Evolutionary conservation across 2,888 invertebrate genomes (phyloP).

Genomic region (Drosophila meridiana): DNA sequence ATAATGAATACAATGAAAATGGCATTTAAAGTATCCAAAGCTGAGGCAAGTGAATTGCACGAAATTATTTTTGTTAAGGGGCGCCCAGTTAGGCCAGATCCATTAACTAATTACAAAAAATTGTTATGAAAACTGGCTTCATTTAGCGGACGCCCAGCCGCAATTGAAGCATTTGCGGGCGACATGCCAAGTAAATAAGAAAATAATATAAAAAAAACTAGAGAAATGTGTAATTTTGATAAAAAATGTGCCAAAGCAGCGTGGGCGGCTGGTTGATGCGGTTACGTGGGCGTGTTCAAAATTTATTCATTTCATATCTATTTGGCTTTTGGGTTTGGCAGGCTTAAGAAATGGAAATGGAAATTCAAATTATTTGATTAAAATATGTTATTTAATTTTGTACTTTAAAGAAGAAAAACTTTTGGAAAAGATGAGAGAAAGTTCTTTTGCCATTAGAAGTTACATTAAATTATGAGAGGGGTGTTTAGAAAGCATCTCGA

Average conservation of each 20-base stretch:
- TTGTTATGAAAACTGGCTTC: conserved; percentile 61
- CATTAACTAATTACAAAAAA: conserved; percentile 80
- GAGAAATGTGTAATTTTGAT: conserved; percentile 50
- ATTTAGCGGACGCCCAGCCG: conserved; percentile 40
- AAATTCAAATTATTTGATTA: background rate
- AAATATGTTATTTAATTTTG: background rate
- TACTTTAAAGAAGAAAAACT: background rate
- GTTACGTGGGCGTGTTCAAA: conserved; percentile 49
- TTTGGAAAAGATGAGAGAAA: background rate
- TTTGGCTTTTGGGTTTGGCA: background rate
- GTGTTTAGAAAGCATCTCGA: background rate
- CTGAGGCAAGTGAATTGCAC: conserved; percentile 19
- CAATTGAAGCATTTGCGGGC: conserved; percentile 54
- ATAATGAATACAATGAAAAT: conserved; percentile 54
- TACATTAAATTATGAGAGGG: background rate
- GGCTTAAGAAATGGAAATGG: background rate
- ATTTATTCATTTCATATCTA: conserved; percentile 15
- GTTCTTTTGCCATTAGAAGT: background rate
- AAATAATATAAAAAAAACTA: conserved; percentile 21
- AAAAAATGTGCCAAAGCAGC: conserved; percentile 61
- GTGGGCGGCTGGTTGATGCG: conserved; percentile 46
- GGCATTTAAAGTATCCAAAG: conserved; percentile 50
- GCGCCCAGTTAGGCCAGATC: conserved; percentile 38
- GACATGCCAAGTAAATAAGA: conserved; percentile 51
- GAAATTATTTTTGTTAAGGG: conserved; percentile 17